phyloP scores from a whole-genome alignment of 2,888 invertebrate species.

The Cinara cedri region DNA sequence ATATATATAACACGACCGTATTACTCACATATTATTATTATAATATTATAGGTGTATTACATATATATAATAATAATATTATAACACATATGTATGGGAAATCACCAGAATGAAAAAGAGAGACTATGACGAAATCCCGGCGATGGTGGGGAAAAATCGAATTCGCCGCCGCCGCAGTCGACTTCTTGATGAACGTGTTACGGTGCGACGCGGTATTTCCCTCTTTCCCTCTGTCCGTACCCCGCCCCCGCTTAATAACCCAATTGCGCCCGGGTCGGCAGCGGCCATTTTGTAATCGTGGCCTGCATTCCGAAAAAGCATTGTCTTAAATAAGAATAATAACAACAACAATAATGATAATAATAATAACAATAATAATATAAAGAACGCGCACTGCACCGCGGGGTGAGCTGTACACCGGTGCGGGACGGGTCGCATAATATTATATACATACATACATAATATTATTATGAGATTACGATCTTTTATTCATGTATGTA shows the following conservation, averaged over 20 bases:
- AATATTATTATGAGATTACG: conserved; percentile 14
- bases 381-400: conserved; percentile 3
- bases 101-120: background rate
- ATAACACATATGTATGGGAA: too few species aligned
- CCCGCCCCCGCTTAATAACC: conserved; percentile 48
- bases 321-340: conserved; percentile 53
- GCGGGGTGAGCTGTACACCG: conserved; percentile 42
- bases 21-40: conserved; percentile 13
- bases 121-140: background rate
- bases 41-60: too few species aligned
- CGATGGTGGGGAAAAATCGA: conserved; percentile 40
- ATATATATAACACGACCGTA: background rate
- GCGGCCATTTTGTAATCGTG: conserved; percentile 55
- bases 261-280: conserved; percentile 44
- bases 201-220: conserved; percentile 48
- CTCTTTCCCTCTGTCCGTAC: conserved; percentile 7
- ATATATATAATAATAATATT: background rate
- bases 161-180: conserved; percentile 17
- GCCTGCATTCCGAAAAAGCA: conserved; percentile 56
- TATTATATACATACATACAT: background rate
- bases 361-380: conserved; percentile 36
- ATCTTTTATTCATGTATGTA: conserved; percentile 15
- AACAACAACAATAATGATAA: conserved; percentile 21
- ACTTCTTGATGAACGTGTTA: conserved; percentile 44
- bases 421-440: background rate